Evolutionary conservation across 2,797 vertebrate genomes (phyloP).

Genomic region (Ceryle rudis): DNA sequence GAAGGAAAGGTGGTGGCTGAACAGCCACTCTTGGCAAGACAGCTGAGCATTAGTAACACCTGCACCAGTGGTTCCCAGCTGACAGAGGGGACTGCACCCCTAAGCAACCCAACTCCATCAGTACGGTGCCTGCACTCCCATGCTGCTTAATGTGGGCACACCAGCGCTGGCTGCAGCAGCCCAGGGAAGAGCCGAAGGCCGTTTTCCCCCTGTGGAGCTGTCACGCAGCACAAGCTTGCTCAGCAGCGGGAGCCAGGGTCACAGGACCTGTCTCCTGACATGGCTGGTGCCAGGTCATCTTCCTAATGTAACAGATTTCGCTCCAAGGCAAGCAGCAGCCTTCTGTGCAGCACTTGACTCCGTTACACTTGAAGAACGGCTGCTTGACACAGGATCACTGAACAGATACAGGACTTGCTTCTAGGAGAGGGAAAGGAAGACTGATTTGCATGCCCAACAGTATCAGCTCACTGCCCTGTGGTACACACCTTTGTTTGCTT

Average conservation of each 20-base stretch:
- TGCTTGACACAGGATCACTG: background rate
- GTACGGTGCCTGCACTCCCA: background rate
- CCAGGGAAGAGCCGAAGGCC: background rate
- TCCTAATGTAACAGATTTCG: background rate
- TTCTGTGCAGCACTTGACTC: background rate
- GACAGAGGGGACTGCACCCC: background rate
- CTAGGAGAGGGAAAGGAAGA: background rate
- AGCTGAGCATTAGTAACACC: background rate
- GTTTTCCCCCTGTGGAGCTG: background rate
- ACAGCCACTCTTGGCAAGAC: background rate
- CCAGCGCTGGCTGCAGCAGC: background rate
- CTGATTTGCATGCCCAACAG: background rate
- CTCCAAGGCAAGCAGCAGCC: background rate
- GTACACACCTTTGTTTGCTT: background rate
- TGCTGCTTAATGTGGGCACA: rapidly evolving
- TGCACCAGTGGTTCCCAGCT: background rate
- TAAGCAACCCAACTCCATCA: background rate
- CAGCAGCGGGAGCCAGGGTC: background rate
- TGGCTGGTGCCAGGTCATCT: background rate
- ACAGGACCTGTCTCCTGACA: background rate
- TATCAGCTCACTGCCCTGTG: background rate
- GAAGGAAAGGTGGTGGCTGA: background rate
- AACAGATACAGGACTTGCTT: background rate
- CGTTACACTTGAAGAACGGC: rapidly evolving
- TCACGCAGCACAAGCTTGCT: background rate